Conservation (phyloP, 2,797 vertebrate genomes). For the Pygocentrus nattereri region DNA sequence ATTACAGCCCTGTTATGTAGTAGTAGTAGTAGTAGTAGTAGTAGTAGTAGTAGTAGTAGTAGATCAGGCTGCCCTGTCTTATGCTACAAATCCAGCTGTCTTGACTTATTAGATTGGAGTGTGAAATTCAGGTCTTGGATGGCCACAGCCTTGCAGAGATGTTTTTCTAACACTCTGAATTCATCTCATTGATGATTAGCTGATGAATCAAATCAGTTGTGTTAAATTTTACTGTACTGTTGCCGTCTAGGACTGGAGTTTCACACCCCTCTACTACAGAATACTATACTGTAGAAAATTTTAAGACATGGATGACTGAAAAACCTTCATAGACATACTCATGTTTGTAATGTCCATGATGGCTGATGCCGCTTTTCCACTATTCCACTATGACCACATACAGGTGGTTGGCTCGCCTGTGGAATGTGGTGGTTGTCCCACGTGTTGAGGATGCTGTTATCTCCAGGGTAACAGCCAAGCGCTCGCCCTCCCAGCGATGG, state of each 20-base stretch:
- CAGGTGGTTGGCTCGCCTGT: slow-evolving; percentile 93
- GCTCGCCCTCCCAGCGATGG: slow-evolving; percentile 71
- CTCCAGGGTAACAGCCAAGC: slow-evolving; percentile 86
- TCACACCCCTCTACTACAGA: not conserved
- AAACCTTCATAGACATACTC: not conserved
- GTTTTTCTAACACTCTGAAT: not conserved
- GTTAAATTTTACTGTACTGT: not conserved
- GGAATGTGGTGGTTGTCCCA: slow-evolving; percentile 92
- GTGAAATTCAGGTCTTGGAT: not conserved
- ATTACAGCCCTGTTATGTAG: not conserved
- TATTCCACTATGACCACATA: slow-evolving; percentile 18
- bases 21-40: not conserved
- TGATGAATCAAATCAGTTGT: not conserved
- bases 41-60: not conserved
- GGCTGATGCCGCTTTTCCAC: not conserved
- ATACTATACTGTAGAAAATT: no score
- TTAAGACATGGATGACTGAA: not conserved
- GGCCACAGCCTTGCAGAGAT: no score
- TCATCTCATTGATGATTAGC: not conserved
- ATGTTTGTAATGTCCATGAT: not conserved
- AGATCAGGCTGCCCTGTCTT: no score
- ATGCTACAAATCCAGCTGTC: not conserved
- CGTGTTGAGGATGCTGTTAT: slow-evolving; percentile 92
- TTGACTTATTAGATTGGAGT: not conserved
- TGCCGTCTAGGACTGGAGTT: not conserved